Conservation (phyloP, 35 echinoderm and acorn worm genomes). For the Ptychodera flava region DNA sequence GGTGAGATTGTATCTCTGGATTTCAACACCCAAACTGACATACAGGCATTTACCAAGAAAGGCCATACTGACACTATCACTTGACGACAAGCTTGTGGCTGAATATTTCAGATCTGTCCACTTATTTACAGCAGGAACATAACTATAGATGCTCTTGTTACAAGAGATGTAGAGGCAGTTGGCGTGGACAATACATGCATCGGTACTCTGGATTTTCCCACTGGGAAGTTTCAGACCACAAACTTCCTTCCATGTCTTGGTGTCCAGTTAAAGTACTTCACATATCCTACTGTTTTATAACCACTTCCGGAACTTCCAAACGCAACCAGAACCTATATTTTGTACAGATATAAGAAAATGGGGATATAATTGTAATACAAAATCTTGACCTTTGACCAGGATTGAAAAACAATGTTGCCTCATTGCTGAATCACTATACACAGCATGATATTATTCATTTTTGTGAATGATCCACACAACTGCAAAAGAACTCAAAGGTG, state of each 20-base stretch:
- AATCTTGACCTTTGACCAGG: no score
- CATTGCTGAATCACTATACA: no score
- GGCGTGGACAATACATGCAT: not conserved
- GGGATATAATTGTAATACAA: no score
- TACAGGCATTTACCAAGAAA: not conserved
- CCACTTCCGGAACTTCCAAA: no score
- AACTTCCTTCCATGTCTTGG: not conserved
- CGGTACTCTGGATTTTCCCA: not conserved
- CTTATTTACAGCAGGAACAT: not conserved
- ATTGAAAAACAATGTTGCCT: no score
- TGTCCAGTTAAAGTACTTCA: no score
- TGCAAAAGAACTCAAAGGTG: no score
- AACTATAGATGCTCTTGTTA: not conserved
- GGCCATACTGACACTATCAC: not conserved
- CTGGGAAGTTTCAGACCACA: not conserved
- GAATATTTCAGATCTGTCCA: not conserved
- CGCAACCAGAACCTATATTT: no score
- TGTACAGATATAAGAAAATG: no score
- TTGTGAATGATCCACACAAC: no score
- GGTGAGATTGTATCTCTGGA: not conserved
- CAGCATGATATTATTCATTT: no score
- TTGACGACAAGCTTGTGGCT: not conserved
- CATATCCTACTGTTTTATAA: no score
- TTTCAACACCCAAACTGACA: not conserved
- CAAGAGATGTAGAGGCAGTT: not conserved